Base-by-base conservation (phyloP, 2,888 invertebrate species). In the Agrochola litura region DNA sequence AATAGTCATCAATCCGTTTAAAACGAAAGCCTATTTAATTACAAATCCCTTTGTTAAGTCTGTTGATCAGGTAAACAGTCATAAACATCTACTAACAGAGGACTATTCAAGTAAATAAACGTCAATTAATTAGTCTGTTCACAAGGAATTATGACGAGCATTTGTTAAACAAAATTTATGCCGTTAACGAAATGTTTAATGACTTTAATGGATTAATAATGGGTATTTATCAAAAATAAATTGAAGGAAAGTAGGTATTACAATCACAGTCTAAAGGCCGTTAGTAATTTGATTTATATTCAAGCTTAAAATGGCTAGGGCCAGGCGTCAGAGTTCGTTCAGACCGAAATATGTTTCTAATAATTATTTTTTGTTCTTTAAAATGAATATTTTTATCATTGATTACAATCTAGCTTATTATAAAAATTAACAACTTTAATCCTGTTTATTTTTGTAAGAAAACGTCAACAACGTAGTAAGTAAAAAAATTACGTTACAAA, bases 111-210 rank as follows among this genome's bases (percentile, higher is more conserved):
- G 54, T 75, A 77, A 76, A 82, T 73, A 76, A 79, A 87, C 85
- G 76, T 83, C 88, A 91, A 91, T 92, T 89, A 92, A 92, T 92
- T 86, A 79, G 52, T 82, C 78, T 79, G 86, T 89, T 91, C 82
- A 89, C 90, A 90, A 90, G 86, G 81, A 90, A 90, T 90, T 88
- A 90, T 90, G 90, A 89, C 86, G 82, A 81, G 87, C 87, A 83
- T 84, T 90, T 88, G 86, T 79, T 76, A 41, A 49, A 64, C 63
- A 74, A 79, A 79, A 85, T 85, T 71, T 64, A 82, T 77, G 37
- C 52, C 49, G n/a, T 30, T 63, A 76, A 66, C 69, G 66, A 69
- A 81, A 85, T 72, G 37, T 76, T 74, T 78, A 77, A 75, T 73
- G n/a, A 65, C 16, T 79, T 65, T 68, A 77, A 74, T 64, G 66